A percentile compares a stretch with the other conserved stretches of the same genome.
Evolutionary conservation across 2,113 vertebrate genomes (phyloP).

Genomic region (Osmerus eperlanus): DNA sequence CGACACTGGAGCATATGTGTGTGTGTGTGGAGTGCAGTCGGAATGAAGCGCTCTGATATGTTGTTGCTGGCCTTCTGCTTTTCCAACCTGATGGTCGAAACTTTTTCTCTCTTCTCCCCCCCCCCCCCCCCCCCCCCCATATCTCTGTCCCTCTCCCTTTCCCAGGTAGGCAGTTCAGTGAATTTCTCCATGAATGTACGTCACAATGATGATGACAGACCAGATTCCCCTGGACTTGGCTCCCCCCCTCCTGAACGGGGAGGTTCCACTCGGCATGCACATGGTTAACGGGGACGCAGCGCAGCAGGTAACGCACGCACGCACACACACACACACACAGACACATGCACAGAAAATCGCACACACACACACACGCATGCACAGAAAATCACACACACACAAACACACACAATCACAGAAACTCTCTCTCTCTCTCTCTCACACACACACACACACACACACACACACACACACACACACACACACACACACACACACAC

Average conservation of each 20-base stretch:
- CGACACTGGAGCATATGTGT: not conserved
- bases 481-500: no score
- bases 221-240: slow-evolving; percentile 98
- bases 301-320: slow-evolving; percentile 81
- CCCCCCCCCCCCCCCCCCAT: not conserved
- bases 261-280: slow-evolving; percentile 94
- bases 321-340: slow-evolving; percentile 14
- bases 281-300: slow-evolving; percentile 92
- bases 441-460: not conserved
- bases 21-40: not conserved
- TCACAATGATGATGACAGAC: slow-evolving; percentile 99
- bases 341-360: not conserved
- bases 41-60: no score
- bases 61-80: no score
- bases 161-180: slow-evolving; percentile 85
- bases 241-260: slow-evolving; percentile 91
- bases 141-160: slow-evolving; percentile 35
- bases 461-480: not conserved
- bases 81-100: no score
- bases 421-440: not conserved
- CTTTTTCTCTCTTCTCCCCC: not conserved
- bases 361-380: not conserved
- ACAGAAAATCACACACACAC: not conserved
- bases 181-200: slow-evolving; percentile 99
- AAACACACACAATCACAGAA: slow-evolving; percentile 15